Evolutionary conservation across 2,888 invertebrate species (phyloP).

Genomic region (Mellilla xanthometata): DNA sequence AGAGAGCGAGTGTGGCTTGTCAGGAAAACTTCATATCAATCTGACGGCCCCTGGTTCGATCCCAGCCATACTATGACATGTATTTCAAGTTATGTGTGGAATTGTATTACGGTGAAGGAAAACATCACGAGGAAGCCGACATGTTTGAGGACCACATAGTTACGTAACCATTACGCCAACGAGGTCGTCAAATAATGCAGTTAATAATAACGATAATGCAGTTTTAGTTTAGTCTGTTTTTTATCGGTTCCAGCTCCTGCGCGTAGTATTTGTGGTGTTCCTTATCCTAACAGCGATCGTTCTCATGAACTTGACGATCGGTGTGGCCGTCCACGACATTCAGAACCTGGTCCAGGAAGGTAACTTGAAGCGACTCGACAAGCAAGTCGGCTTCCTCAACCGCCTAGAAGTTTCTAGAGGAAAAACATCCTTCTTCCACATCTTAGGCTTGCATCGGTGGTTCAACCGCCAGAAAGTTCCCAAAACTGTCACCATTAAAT

Average conservation of each 20-base stretch:
- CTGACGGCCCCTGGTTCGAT: too few species aligned
- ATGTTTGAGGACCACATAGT: too few species aligned
- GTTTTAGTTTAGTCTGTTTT: too few species aligned
- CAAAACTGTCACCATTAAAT: not conserved
- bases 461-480: constrained; percentile 7
- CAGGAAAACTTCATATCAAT: too few species aligned
- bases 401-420: constrained; percentile 3
- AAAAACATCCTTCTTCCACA: constrained; percentile 1
- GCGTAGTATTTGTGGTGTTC: constrained; percentile 2
- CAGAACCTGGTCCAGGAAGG: constrained; percentile 77
- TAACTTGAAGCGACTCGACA: constrained; percentile 71
- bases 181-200: too few species aligned
- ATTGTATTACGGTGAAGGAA: too few species aligned
- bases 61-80: too few species aligned
- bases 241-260: not conserved
- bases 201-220: too few species aligned
- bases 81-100: too few species aligned
- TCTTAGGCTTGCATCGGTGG: not conserved
- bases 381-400: constrained; percentile 8
- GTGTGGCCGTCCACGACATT: constrained; percentile 82
- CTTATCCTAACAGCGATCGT: constrained; percentile 4
- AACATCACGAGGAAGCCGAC: too few species aligned
- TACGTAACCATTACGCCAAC: too few species aligned
- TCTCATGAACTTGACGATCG: constrained; percentile 81
- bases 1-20: too few species aligned